These are phyloP conservation scores for Antennarius striatus DNA, from an alignment of 2,113 vertebrate species.

Conservation along the genomic window DNA sequence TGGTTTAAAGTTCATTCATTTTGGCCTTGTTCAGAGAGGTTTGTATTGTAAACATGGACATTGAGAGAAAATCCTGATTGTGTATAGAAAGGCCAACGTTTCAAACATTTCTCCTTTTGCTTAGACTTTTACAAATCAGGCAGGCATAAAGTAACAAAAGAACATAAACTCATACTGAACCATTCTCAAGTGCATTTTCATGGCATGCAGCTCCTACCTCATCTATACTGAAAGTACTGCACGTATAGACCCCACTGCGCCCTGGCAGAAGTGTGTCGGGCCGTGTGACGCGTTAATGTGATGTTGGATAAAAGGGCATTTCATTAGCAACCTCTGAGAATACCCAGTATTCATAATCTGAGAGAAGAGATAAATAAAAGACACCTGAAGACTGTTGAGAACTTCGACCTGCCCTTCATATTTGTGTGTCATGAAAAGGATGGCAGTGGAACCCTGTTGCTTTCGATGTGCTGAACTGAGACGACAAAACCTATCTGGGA, in stretches of 20 bases:
- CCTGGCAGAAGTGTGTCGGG: slow-evolving; percentile 28
- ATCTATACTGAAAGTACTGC: slow-evolving; percentile 37
- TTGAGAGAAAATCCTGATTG: slow-evolving; percentile 71
- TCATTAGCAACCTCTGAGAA: slow-evolving; percentile 56
- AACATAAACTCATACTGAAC: slow-evolving; percentile 73
- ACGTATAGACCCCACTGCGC: slow-evolving; percentile 19
- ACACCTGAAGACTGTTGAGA: slow-evolving; percentile 45
- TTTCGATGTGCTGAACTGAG: slow-evolving; percentile 33
- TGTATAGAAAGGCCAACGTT: slow-evolving; percentile 67
- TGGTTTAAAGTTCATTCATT: slow-evolving; percentile 66
- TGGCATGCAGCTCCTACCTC: slow-evolving; percentile 73
- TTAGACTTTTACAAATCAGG: slow-evolving; percentile 67
- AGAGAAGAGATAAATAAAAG: slow-evolving; percentile 35
- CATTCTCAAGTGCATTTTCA: slow-evolving; percentile 73
- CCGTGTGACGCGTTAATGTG: slow-evolving; percentile 13
- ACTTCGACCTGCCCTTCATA: slow-evolving; percentile 45
- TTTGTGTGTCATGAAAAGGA: slow-evolving; percentile 32
- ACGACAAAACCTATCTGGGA: slow-evolving; percentile 25
- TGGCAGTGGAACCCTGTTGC: slow-evolving; percentile 63
- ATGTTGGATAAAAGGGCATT: slow-evolving; percentile 33
- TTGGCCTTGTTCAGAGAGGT: slow-evolving; percentile 66
- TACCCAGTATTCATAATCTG: slow-evolving; percentile 69
- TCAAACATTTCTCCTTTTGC: slow-evolving; percentile 39
- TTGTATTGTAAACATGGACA: slow-evolving; percentile 80
- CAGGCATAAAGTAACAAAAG: slow-evolving; percentile 75